Evolutionary conservation across 2,888 invertebrate genomes (phyloP).

Genomic region (Idaea biselata): DNA sequence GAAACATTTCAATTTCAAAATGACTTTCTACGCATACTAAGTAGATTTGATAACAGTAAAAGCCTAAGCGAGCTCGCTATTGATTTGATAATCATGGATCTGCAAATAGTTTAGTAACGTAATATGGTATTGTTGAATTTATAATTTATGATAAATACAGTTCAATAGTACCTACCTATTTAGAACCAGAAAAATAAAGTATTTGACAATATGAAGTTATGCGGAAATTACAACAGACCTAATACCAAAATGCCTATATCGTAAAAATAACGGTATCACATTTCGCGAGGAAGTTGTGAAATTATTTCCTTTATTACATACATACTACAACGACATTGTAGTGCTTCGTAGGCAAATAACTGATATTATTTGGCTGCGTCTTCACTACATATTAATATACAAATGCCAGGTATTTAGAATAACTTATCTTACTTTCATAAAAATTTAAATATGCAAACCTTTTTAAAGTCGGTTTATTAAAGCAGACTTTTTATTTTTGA

Average conservation of each 20-base stretch:
- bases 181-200: neutral
- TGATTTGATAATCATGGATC: neutral
- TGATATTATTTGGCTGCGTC: neutral
- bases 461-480: neutral
- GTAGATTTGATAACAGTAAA: neutral
- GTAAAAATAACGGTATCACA: conserved; percentile 7
- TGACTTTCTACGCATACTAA: neutral
- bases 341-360: neutral
- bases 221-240: neutral
- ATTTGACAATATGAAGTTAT: neutral
- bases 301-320: conserved; percentile 14
- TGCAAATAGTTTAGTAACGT: neutral
- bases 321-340: neutral
- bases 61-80: neutral
- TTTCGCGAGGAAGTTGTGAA: conserved; percentile 18
- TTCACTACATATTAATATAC: neutral
- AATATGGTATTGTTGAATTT: neutral
- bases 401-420: neutral
- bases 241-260: neutral
- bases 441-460: neutral
- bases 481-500: neutral
- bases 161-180: neutral
- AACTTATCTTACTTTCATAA: neutral
- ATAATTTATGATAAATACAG: neutral
- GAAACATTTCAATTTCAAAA: neutral